These are phyloP conservation scores for Papilio dardanus DNA, from an alignment of 1,140 invertebrate genomes.

Conservation along the genomic window DNA sequence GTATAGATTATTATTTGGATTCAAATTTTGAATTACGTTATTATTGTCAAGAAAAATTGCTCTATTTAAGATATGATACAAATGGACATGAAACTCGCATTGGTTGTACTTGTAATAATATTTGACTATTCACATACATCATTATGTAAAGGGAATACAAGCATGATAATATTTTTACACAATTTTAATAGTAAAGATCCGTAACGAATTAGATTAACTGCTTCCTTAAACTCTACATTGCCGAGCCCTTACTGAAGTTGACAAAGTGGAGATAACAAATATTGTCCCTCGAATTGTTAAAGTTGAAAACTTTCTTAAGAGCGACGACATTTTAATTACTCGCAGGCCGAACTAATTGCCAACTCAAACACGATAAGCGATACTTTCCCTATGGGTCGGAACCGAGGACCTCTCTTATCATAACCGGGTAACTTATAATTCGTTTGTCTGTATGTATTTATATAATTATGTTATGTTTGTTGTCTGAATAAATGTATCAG, in stretches of 20 bases:
- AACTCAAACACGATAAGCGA: constrained; percentile 13
- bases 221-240: not conserved
- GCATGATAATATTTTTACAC: too few relatives aligned
- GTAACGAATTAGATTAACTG: not conserved
- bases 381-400: not conserved
- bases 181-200: not conserved
- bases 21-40: too few relatives aligned
- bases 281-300: constrained; percentile 19
- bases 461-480: too few relatives aligned
- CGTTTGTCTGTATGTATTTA: not conserved
- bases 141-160: too few relatives aligned
- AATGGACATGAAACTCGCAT: too few relatives aligned
- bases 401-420: not conserved
- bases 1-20: too few relatives aligned
- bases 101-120: too few relatives aligned
- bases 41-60: too few relatives aligned
- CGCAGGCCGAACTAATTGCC: constrained; percentile 5
- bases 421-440: not conserved
- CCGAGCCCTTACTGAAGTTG: not conserved
- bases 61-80: too few relatives aligned
- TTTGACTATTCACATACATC: too few relatives aligned
- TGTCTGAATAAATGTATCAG: too few relatives aligned
- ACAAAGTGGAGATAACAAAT: not conserved
- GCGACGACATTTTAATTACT: constrained; percentile 23
- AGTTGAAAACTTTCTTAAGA: constrained; percentile 17